Percentiles rank a stretch among this genome's conserved stretches.
phyloP scores from a whole-genome alignment of 1,140 invertebrate species.

The Cecropterus lyciades region DNA sequence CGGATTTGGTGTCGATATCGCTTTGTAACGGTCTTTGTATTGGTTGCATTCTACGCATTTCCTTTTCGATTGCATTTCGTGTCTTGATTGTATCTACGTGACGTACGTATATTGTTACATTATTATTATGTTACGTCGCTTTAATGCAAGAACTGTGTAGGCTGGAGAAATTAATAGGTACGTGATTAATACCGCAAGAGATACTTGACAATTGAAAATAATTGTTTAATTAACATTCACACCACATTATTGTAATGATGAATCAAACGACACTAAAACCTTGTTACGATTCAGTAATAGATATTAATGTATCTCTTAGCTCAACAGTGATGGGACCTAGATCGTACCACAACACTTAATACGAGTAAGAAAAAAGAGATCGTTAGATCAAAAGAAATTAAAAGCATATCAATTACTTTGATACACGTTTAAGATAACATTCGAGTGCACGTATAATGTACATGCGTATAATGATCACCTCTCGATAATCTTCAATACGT shows the following conservation, averaged over 20 bases:
- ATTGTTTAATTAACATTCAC: no score
- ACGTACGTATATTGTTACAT: neutral
- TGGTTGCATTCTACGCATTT: conserved; percentile 61
- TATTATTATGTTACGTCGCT: no score
- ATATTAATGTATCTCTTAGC: no score
- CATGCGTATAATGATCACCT: conserved; percentile 33
- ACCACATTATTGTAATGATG: no score
- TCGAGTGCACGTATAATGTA: conserved; percentile 25
- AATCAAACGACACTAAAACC: no score
- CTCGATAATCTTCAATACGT: conserved; percentile 33
- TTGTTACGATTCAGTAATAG: no score
- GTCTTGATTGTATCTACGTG: conserved; percentile 36
- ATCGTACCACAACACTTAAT: neutral
- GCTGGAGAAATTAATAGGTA: no score
- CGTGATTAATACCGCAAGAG: no score
- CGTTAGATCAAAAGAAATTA: neutral
- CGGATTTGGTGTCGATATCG: conserved; percentile 71
- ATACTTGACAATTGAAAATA: no score
- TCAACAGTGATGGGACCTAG: no score
- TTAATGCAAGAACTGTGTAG: no score
- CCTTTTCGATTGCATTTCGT: conserved; percentile 51
- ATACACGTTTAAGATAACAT: conserved; percentile 22
- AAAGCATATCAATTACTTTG: conserved; percentile 16
- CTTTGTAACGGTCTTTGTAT: conserved; percentile 70
- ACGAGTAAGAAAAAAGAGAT: neutral